Conservation (phyloP, 2,888 invertebrate genomes). For the Brachycybe producta region DNA sequence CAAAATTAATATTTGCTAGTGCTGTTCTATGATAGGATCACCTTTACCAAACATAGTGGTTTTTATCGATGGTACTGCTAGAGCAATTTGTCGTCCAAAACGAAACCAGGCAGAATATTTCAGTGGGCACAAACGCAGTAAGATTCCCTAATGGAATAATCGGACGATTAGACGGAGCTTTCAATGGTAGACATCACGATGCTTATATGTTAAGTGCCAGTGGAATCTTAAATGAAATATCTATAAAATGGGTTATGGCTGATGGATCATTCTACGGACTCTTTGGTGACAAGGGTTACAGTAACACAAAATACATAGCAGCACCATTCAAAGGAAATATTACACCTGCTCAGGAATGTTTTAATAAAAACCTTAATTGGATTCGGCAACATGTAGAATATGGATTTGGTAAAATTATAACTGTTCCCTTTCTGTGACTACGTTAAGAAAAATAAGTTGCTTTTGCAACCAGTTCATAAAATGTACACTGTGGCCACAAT, state of each 20-base stretch:
- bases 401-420: conserved; percentile 19
- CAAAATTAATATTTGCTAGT: neutral
- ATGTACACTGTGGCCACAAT: conserved; percentile 20
- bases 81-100: conserved; percentile 4
- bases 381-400: conserved; percentile 19
- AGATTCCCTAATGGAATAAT: conserved; percentile 19
- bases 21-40: neutral
- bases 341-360: conserved; percentile 13
- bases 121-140: conserved; percentile 17
- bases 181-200: conserved; percentile 19
- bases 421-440: conserved; percentile 21
- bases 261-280: conserved; percentile 8
- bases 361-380: conserved; percentile 20
- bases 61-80: conserved; percentile 5
- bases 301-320: neutral
- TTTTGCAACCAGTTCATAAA: conserved; percentile 22
- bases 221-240: conserved; percentile 1
- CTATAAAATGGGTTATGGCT: neutral
- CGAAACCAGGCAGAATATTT: neutral
- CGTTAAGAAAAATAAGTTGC: conserved; percentile 20
- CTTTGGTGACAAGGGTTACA: conserved; percentile 6
- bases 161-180: conserved; percentile 15
- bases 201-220: conserved; percentile 16
- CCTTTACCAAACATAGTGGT: neutral
- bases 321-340: neutral